Evolutionary conservation across 2,888 invertebrate genomes (phyloP).

Genomic region (Caenorhabditis virilis): DNA sequence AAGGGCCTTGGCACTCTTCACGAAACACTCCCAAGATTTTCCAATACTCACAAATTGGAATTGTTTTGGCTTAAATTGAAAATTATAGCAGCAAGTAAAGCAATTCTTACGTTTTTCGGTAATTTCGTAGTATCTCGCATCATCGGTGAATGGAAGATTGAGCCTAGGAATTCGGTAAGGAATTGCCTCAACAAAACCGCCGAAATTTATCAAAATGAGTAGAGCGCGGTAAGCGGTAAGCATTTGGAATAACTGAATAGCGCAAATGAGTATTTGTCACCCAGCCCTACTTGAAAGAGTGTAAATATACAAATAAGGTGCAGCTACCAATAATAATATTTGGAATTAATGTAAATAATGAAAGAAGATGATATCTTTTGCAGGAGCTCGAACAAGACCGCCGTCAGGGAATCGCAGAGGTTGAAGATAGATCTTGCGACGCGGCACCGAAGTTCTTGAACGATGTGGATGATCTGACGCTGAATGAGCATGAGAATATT

Average conservation of each 20-base stretch:
- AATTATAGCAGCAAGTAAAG: neutral
- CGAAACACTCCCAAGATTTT: constrained; percentile 21
- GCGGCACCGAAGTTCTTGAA: constrained; percentile 65
- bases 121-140: constrained; percentile 23
- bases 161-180: constrained; percentile 16
- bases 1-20: constrained; percentile 17
- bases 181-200: no score
- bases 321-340: no score
- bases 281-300: no score
- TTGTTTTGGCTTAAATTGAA: constrained; percentile 12
- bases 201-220: no score
- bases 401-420: constrained; percentile 46
- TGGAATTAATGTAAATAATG: no score
- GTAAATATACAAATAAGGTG: no score
- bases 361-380: constrained; percentile 69
- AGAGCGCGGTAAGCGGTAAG: no score
- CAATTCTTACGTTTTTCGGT: no score
- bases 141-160: constrained; percentile 29
- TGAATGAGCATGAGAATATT: constrained; percentile 63
- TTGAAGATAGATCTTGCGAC: constrained; percentile 61
- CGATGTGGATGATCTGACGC: constrained; percentile 57
- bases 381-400: constrained; percentile 77
- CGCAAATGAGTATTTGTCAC: no score
- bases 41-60: constrained; percentile 38
- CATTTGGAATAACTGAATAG: no score